Conservation (phyloP, 2,113 vertebrate genomes). For the Mustela lutreola region DNA sequence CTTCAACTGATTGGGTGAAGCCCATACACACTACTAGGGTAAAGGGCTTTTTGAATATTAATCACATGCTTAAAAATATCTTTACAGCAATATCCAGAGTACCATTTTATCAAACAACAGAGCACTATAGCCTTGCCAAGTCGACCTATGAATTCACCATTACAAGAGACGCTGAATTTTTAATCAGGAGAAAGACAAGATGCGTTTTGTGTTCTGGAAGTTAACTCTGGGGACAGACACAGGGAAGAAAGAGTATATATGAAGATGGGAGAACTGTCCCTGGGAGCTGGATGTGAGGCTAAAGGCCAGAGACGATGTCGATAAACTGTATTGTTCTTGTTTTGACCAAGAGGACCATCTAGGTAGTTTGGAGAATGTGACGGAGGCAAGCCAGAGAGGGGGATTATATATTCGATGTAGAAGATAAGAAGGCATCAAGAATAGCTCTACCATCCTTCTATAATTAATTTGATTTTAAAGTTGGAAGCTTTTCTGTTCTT, state of each 20-base stretch:
- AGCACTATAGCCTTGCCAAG: not conserved
- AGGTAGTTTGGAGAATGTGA: too few relatives aligned
- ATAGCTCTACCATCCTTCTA: not conserved
- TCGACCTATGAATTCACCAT: not conserved
- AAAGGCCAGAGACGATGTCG: not conserved
- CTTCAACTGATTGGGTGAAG: not conserved
- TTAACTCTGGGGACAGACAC: not conserved
- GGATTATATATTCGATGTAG: not conserved
- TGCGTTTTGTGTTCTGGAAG: not conserved
- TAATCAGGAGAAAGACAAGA: not conserved
- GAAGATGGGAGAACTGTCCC: not conserved
- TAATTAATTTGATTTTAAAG: not conserved
- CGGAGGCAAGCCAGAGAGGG: not conserved
- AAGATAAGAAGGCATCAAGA: not conserved
- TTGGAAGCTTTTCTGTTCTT: not conserved
- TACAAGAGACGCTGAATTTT: not conserved
- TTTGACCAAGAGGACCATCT: not conserved
- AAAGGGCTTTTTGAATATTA: not conserved
- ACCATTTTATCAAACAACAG: not conserved
- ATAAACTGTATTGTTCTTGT: not conserved
- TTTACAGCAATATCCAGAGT: not conserved
- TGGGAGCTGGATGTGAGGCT: not conserved
- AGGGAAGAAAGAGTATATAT: not conserved
- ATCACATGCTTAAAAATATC: not conserved
- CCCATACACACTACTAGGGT: too few relatives aligned